A percentile compares a stretch with the other conserved stretches of the same genome.
phyloP scores from a whole-genome alignment of 2,888 invertebrate genomes.

The Dromius quadrimaculatus region DNA sequence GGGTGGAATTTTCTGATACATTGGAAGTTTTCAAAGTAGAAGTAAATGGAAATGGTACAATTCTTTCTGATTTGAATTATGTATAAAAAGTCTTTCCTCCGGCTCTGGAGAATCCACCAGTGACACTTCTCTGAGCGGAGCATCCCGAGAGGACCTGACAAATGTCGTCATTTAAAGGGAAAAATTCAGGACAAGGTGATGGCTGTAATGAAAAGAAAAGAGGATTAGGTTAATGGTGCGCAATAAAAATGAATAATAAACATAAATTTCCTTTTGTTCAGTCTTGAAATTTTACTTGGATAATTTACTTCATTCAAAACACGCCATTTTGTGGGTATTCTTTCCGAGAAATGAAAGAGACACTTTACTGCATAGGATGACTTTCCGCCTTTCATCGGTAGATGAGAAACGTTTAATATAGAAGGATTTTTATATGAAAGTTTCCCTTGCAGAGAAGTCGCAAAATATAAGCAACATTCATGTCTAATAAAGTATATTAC shows the following conservation, averaged over 20 bases:
- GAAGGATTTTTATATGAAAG: conserved; percentile 17
- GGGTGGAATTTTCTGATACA: neutral
- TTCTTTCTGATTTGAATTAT: neutral
- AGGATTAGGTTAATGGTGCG: conserved; percentile 51
- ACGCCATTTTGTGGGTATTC: conserved; percentile 36
- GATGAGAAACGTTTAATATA: conserved; percentile 26
- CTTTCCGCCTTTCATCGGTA: neutral
- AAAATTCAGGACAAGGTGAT: conserved; percentile 51
- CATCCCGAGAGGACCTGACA: conserved; percentile 47
- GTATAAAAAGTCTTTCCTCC: neutral
- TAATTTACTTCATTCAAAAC: conserved; percentile 49
- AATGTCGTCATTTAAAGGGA: conserved; percentile 49
- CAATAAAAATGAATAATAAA: conserved; percentile 52
- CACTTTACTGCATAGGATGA: conserved; percentile 4
- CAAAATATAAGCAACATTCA: conserved; percentile 6
- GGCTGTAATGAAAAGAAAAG: conserved; percentile 52
- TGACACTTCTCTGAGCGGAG: conserved; percentile 12
- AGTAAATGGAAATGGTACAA: neutral
- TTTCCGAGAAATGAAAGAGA: conserved; percentile 27
- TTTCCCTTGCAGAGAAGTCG: conserved; percentile 10
- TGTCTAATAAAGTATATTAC: conserved; percentile 4
- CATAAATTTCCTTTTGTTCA: conserved; percentile 50
- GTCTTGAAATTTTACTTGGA: conserved; percentile 47
- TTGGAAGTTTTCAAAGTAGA: neutral
- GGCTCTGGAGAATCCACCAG: neutral